These are phyloP conservation scores for Athene cunicularia DNA, from an alignment of 2,113 vertebrate species.

Conservation along the genomic window DNA sequence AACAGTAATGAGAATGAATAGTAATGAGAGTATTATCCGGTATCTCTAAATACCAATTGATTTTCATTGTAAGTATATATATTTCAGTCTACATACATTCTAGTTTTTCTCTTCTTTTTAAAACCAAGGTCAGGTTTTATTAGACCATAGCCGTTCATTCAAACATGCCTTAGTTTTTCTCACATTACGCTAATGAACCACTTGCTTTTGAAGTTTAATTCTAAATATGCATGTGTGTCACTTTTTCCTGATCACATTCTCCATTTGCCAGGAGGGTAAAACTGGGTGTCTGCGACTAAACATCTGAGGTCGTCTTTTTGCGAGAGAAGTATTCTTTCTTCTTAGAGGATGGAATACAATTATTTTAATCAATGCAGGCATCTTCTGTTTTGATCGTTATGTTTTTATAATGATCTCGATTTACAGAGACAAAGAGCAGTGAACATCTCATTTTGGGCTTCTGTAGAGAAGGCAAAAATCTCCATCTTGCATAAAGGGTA, in stretches of 20 bases:
- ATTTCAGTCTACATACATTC: neutral
- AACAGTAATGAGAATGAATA: conserved; percentile 49
- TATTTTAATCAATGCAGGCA: neutral
- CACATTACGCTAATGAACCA: neutral
- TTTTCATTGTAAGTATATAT: neutral
- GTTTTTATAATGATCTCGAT: conserved; percentile 9
- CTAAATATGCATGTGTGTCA: neutral
- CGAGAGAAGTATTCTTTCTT: neutral
- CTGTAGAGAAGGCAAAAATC: neutral
- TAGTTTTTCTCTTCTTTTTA: neutral
- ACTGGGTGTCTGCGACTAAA: neutral
- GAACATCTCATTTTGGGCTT: neutral
- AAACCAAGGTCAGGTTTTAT: conserved; percentile 4
- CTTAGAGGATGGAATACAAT: neutral
- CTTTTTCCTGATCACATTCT: neutral
- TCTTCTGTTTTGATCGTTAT: neutral
- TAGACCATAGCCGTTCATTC: neutral
- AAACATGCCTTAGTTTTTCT: neutral
- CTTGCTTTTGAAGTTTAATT: conserved; percentile 30
- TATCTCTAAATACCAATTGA: conserved; percentile 41
- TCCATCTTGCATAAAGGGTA: neutral
- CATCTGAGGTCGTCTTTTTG: neutral
- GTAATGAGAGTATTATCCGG: conserved; percentile 55
- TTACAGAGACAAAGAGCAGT: neutral
- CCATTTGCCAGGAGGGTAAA: neutral